Percentiles rank a stretch among this genome's conserved stretches.
Conservation (phyloP, 2,888 invertebrate species). For the Pheosia gnoma region DNA sequence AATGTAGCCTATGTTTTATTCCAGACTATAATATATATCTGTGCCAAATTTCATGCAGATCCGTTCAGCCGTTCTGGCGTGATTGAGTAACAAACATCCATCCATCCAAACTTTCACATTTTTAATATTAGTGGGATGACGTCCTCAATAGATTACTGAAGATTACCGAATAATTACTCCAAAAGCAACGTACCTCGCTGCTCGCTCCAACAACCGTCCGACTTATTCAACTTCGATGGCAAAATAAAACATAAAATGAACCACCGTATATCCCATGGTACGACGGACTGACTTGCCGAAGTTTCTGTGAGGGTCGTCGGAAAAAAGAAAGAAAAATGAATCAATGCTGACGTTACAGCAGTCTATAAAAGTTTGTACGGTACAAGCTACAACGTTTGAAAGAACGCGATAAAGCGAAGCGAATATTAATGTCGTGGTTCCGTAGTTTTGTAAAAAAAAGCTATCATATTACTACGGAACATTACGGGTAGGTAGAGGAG, state of each 20-base stretch:
- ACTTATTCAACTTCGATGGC: conserved; percentile 16
- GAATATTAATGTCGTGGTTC: not conserved
- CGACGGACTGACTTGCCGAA: conserved; percentile 55
- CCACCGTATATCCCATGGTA: conserved; percentile 51
- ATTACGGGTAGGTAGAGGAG: too few relatives aligned
- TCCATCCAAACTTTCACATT: too few relatives aligned
- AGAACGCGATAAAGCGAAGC: conserved; percentile 32
- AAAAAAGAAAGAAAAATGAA: conserved; percentile 56
- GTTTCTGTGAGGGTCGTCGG: conserved; percentile 41
- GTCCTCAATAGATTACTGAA: too few relatives aligned
- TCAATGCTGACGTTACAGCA: conserved; percentile 55
- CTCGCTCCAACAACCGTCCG: conserved; percentile 6
- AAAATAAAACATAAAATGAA: conserved; percentile 32
- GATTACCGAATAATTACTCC: too few relatives aligned
- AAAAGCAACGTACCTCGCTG: conserved; percentile 12
- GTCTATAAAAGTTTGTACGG: conserved; percentile 67
- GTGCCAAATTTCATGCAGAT: too few relatives aligned
- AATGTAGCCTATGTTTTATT: too few relatives aligned
- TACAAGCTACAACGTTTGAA: conserved; percentile 51
- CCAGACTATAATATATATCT: too few relatives aligned
- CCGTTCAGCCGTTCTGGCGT: too few relatives aligned
- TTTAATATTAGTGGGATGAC: too few relatives aligned
- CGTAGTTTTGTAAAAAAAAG: not conserved
- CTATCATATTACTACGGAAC: too few relatives aligned
- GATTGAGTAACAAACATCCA: too few relatives aligned